Evolutionary conservation across 2,113 vertebrate species (phyloP).

Genomic region (Brevimyrus niger): DNA sequence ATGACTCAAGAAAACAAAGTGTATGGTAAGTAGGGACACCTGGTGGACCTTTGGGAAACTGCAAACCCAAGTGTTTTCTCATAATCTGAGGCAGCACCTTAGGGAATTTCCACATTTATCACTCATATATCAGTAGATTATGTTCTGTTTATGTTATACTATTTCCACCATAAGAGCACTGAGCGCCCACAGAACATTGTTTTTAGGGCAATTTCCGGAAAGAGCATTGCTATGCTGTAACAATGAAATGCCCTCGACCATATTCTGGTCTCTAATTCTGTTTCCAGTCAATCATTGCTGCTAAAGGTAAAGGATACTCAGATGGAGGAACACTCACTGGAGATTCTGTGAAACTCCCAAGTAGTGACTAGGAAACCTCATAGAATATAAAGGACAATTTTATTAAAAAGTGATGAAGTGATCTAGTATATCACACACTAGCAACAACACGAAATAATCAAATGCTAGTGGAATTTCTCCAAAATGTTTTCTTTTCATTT

Average conservation of each 20-base stretch:
- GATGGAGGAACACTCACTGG: not conserved
- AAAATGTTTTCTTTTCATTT: not conserved
- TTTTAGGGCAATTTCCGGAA: not conserved
- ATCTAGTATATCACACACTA: not conserved
- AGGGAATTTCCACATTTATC: not conserved
- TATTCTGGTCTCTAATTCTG: not conserved
- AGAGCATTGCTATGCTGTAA: not conserved
- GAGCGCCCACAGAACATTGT: not conserved
- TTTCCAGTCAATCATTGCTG: not conserved
- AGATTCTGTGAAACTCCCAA: not conserved
- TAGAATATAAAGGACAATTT: not conserved
- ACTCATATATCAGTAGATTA: not conserved
- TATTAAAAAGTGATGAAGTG: not conserved
- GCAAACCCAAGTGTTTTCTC: not conserved
- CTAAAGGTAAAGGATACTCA: not conserved
- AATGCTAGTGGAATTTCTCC: not conserved
- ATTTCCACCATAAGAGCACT: not conserved
- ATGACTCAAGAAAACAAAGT: not conserved
- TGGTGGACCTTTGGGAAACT: not conserved
- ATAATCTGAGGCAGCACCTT: not conserved
- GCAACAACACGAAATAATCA: not conserved
- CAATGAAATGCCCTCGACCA: not conserved
- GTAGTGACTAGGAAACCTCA: not conserved
- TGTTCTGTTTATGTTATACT: not conserved
- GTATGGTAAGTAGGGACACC: not conserved